phyloP scores from a whole-genome alignment of 2,888 invertebrate genomes.

The Vannuccia rotundouncinata region DNA sequence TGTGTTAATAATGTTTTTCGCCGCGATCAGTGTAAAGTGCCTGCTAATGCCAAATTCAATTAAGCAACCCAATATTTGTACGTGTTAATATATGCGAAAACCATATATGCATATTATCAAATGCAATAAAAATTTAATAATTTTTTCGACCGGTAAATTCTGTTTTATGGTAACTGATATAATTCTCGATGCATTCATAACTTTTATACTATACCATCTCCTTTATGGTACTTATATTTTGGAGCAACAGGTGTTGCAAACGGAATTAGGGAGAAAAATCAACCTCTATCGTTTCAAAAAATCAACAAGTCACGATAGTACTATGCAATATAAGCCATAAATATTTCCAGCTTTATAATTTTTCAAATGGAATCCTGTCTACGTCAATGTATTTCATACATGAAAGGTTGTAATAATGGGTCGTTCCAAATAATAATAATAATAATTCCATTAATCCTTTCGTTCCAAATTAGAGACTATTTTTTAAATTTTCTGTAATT shows the following conservation, averaged over 20 bases:
- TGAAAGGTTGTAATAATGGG: conserved; percentile 4
- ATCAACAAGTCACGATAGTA: not conserved
- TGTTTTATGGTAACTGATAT: not conserved
- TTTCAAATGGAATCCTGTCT: conserved; percentile 2
- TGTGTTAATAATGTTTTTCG: conserved; percentile 15
- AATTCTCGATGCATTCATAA: not conserved
- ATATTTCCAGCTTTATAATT: conserved; percentile 1
- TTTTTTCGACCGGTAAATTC: not conserved
- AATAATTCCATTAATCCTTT: no score
- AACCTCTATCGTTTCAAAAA: not conserved
- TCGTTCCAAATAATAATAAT: no score
- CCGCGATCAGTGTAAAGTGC: not conserved
- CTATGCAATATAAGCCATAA: not conserved
- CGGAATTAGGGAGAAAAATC: not conserved
- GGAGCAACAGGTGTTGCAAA: not conserved
- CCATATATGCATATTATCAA: not conserved
- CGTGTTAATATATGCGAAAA: not conserved
- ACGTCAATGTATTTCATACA: not conserved
- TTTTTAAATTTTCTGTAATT: no score
- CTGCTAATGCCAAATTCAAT: not conserved
- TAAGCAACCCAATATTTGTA: not conserved
- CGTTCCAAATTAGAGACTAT: no score
- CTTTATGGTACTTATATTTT: not conserved
- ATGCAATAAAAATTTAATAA: not conserved
- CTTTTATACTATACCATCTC: not conserved